phyloP scores from a whole-genome alignment of 2,888 invertebrate species.

The Sminthurides aquaticus region DNA sequence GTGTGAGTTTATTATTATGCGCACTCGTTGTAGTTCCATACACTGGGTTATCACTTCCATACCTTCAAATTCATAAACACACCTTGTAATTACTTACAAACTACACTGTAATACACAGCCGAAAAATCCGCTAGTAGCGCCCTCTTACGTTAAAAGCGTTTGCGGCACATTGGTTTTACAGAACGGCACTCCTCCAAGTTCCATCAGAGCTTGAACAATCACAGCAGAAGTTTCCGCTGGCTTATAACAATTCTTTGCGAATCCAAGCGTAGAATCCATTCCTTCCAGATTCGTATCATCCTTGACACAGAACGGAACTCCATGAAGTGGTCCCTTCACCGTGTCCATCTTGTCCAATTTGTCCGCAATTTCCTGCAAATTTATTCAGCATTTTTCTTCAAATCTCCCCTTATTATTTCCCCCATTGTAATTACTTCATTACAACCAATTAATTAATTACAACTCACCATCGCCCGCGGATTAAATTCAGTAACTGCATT shows the following conservation, averaged over 20 bases:
- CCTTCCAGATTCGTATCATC: slow-evolving; percentile 46
- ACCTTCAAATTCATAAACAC: slow-evolving; percentile 17
- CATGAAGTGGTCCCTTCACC: slow-evolving; percentile 44
- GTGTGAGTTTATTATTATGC: slow-evolving; percentile 33
- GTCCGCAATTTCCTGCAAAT: slow-evolving; percentile 31
- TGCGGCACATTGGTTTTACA: slow-evolving; percentile 48
- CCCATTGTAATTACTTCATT: not conserved
- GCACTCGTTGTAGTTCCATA: slow-evolving; percentile 38
- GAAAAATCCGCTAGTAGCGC: no score
- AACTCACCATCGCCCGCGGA: slow-evolving; percentile 43
- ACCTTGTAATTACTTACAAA: not conserved
- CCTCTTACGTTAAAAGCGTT: slow-evolving; percentile 39
- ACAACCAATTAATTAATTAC: not conserved
- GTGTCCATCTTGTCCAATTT: slow-evolving; percentile 28
- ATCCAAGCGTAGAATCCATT: slow-evolving; percentile 46
- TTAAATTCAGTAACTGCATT: slow-evolving; percentile 46
- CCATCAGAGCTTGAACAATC: slow-evolving; percentile 32
- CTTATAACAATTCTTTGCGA: slow-evolving; percentile 44
- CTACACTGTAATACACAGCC: no score
- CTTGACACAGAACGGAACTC: slow-evolving; percentile 46
- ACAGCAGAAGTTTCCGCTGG: slow-evolving; percentile 43
- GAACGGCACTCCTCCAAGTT: slow-evolving; percentile 41
- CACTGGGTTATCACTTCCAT: slow-evolving; percentile 40
- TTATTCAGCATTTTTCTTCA: not conserved
- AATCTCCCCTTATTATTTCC: not conserved